Conservation (phyloP, 2,113 vertebrate species). For the Corvus hawaiiensis region DNA sequence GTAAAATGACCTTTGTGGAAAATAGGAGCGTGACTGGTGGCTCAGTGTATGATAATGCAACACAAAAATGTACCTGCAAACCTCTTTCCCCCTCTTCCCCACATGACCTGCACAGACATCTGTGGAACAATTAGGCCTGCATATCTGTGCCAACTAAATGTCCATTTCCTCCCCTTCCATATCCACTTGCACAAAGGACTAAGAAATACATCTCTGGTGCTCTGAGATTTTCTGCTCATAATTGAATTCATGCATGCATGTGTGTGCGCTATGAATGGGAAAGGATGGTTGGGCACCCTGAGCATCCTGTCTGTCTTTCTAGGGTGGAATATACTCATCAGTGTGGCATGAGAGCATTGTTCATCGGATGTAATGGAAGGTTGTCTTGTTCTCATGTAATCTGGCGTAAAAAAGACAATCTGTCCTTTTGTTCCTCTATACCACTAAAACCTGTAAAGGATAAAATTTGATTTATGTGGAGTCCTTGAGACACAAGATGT, state of each 20-base stretch:
- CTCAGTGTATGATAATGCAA: neutral
- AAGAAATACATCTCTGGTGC: slow-evolving; percentile 4
- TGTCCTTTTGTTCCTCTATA: slow-evolving; percentile 33
- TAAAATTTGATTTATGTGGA: slow-evolving; percentile 39
- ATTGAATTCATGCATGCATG: slow-evolving; percentile 23
- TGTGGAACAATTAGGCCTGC: slow-evolving; percentile 18
- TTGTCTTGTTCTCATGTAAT: slow-evolving; percentile 50
- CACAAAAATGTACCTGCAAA: neutral
- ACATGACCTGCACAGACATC: neutral
- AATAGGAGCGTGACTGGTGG: neutral
- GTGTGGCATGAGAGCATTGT: slow-evolving; percentile 25
- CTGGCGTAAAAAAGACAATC: slow-evolving; percentile 26
- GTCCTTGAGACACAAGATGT: slow-evolving; percentile 40
- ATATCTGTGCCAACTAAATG: neutral
- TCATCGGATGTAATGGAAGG: neutral
- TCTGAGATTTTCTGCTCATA: slow-evolving; percentile 35
- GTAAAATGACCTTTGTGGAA: slow-evolving; percentile 38
- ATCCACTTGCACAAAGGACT: neutral
- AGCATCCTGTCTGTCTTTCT: neutral
- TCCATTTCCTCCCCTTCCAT: neutral
- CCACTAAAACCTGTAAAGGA: slow-evolving; percentile 27
- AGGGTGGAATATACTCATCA: slow-evolving; percentile 30
- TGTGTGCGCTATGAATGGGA: neutral
- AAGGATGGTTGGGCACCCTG: neutral
- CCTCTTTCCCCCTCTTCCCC: neutral